Percentiles rank a stretch among this genome's conserved stretches.
Conservation (phyloP, 2,113 vertebrate species). For the Gnathonemus echidnorhynchus region DNA sequence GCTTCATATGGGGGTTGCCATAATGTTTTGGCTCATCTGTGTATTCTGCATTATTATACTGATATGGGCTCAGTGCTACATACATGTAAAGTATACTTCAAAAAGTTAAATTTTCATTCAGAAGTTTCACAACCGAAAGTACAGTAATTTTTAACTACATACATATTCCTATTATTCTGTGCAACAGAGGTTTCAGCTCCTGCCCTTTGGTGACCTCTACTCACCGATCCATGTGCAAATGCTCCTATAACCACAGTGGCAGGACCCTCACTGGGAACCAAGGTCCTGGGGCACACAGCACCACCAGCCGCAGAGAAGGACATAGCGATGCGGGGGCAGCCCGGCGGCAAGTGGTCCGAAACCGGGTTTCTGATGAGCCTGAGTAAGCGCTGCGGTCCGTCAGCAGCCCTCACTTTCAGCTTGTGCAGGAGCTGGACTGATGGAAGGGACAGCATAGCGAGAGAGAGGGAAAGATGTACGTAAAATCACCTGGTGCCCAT, state of each 20-base stretch:
- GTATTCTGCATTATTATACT: too few species aligned
- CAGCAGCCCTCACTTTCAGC: constrained; percentile 87
- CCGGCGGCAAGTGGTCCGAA: constrained; percentile 83
- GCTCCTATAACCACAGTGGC: constrained; percentile 83
- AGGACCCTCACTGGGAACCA: constrained; percentile 73
- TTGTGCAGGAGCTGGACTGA: constrained; percentile 94
- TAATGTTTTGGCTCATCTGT: too few species aligned
- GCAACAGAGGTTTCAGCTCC: background rate
- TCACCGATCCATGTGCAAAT: constrained; percentile 88
- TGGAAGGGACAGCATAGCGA: background rate
- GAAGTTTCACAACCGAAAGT: background rate
- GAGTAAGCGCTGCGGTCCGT: constrained; percentile 86
- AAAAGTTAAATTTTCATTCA: background rate
- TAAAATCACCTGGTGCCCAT: background rate
- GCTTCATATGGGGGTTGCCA: too few species aligned
- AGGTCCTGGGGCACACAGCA: constrained; percentile 56
- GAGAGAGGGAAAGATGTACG: background rate
- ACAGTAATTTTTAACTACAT: background rate
- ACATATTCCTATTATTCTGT: background rate
- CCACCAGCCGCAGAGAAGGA: constrained; percentile 70
- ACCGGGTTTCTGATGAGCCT: constrained; percentile 95
- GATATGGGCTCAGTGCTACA: too few species aligned
- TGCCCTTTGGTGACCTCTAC: constrained; percentile 29
- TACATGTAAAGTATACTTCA: background rate
- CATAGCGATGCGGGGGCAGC: constrained; percentile 77